A percentile compares a stretch with the other conserved stretches of the same genome.
Evolutionary conservation across 2,888 invertebrate species (phyloP).

Genomic region (Alloplasta piceator): DNA sequence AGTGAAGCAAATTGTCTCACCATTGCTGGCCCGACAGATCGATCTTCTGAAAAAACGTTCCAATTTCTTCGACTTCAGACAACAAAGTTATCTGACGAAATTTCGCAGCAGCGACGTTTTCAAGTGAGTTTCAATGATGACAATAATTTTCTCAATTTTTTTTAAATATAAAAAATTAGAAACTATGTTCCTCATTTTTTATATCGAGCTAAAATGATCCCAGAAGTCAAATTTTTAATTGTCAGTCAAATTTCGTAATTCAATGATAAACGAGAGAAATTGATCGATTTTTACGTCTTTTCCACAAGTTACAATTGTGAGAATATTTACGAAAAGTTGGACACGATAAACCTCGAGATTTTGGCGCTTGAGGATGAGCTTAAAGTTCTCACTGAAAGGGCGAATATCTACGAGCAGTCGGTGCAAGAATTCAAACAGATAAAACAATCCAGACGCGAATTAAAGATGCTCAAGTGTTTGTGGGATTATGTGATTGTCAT

Average conservation of each 20-base stretch:
- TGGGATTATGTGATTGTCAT: slow-evolving; percentile 96
- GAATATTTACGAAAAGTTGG: slow-evolving; percentile 88
- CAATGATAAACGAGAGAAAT: neutral
- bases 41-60: slow-evolving; percentile 93
- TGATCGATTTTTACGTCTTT: neutral
- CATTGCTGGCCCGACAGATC: slow-evolving; percentile 94
- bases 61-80: slow-evolving; percentile 91
- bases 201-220: no score
- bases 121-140: slow-evolving; percentile 78
- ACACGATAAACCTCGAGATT: slow-evolving; percentile 88
- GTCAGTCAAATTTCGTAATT: slow-evolving; percentile 9
- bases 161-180: neutral
- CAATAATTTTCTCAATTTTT: neutral
- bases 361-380: slow-evolving; percentile 88
- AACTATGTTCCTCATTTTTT: neutral
- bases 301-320: slow-evolving; percentile 85
- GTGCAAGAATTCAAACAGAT: slow-evolving; percentile 93
- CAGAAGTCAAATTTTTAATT: neutral
- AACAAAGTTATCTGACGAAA: slow-evolving; percentile 90
- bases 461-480: slow-evolving; percentile 90
- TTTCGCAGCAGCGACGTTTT: slow-evolving; percentile 86
- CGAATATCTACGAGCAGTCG: slow-evolving; percentile 93
- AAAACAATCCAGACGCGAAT: slow-evolving; percentile 89
- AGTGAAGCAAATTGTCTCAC: slow-evolving; percentile 93
- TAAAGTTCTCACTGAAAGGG: slow-evolving; percentile 88